Evolutionary conservation across 2,113 vertebrate genomes (phyloP).

Genomic region (Phaetusa simplex): DNA sequence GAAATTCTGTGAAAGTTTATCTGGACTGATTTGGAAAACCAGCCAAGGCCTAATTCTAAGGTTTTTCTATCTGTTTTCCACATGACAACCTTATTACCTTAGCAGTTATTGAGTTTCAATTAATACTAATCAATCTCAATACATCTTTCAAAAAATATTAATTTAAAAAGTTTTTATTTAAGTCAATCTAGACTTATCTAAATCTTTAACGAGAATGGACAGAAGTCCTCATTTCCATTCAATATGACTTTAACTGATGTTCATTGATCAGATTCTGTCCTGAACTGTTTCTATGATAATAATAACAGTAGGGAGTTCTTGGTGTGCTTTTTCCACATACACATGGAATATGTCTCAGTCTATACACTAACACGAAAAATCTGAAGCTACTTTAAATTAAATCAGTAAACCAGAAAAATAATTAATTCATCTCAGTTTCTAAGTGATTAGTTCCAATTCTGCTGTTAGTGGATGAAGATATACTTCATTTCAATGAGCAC

Average conservation of each 20-base stretch:
- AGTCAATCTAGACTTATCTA: not conserved
- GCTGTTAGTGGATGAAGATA: not conserved
- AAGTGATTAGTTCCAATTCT: not conserved
- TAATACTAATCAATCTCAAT: not conserved
- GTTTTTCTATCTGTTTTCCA: not conserved
- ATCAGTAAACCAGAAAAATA: not conserved
- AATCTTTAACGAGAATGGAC: not conserved
- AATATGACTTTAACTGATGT: not conserved
- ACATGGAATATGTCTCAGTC: not conserved
- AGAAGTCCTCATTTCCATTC: not conserved
- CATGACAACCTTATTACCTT: not conserved
- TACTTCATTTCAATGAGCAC: not conserved
- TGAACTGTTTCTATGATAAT: not conserved
- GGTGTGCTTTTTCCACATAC: not conserved
- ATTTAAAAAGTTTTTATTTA: not conserved
- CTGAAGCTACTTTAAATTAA: not conserved
- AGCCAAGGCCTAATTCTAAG: not conserved
- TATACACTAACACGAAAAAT: not conserved
- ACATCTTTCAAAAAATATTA: not conserved
- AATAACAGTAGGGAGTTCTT: not conserved
- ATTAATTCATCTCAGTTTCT: not conserved
- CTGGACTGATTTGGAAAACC: not conserved
- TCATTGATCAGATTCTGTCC: not conserved
- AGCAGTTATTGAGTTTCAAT: not conserved
- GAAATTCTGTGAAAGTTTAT: not conserved